Base-by-base conservation (phyloP, 2,888 invertebrate genomes). In the Eilema griseolum region DNA sequence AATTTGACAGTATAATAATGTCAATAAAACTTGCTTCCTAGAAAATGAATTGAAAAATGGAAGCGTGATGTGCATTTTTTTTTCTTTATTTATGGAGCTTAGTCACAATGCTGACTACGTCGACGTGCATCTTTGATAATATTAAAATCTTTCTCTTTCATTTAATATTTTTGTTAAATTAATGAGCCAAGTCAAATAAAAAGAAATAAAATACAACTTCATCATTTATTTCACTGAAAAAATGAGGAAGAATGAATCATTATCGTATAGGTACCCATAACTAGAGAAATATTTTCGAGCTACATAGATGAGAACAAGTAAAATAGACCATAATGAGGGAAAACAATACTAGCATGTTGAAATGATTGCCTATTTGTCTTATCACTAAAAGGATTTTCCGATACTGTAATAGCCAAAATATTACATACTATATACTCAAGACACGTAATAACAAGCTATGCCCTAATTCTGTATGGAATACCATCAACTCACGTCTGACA, bases 281-380 rank as follows among this genome's bases (percentile, higher is more conserved):
- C 52, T 52, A n/a, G 8, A 10, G 52, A 52, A 8, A 3, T n/a
- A 52, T n/a, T 52, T 52, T n/a, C 52, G 52, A 52, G 1, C 3
- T 8, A 52, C 52, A 10, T 7, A n/a, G 5, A n/a, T n/a, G n/a
- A 2, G 10, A n/a, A 52, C 52, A 20, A 52, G n/a, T 52, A 52
- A 52, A 52, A 52, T 52, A n/a, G n/a, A 52, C 52, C n/a, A n/a
- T n/a, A 41, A 52, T 52, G n/a, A 52, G 52, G 20, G 10, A 52
- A 46, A 52, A 52, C n/a, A 52, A 52, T 20, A 52, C 7, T 8
- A 16, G 26, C 24, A 59, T 59, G 7, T 59, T 16, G 24, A 57
- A 59, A 59, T 59, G 28, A 60, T 60, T 60, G 26, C 20, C 20
- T 60, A 28, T 60, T 28, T 26, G 60, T 60, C 26, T 60, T 60